Evolutionary conservation across 2,113 vertebrate species (phyloP).

Genomic region (Eulemur macaco): DNA sequence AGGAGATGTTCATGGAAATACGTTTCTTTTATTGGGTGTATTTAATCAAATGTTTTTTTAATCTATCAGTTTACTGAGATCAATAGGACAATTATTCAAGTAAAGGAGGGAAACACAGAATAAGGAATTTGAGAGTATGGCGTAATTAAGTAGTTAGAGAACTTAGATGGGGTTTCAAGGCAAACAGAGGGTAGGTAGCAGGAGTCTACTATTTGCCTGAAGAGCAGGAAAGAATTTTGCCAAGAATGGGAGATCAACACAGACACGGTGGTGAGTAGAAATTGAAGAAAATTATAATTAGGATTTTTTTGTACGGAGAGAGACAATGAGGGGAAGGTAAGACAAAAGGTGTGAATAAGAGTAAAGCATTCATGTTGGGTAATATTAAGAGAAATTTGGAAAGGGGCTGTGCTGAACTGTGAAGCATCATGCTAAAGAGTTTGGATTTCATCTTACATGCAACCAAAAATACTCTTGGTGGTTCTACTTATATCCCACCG

Average conservation of each 20-base stretch:
- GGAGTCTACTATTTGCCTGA: background rate
- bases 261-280: background rate
- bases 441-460: background rate
- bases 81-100: conserved; percentile 43
- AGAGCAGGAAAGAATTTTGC: background rate
- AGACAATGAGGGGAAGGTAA: background rate
- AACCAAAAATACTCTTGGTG: background rate
- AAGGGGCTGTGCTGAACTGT: background rate
- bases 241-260: background rate
- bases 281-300: background rate
- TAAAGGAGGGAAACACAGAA: background rate
- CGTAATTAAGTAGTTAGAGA: background rate
- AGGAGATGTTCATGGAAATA: background rate
- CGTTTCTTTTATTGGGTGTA: background rate
- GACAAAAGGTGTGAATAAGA: background rate
- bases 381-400: background rate
- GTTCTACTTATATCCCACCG: background rate
- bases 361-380: background rate
- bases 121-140: background rate
- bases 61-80: background rate
- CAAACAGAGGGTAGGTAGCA: background rate
- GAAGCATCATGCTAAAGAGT: background rate
- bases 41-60: conserved; percentile 47
- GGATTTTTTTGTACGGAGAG: background rate
- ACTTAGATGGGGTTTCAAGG: background rate